Base-by-base conservation (phyloP, 2,888 invertebrate genomes). In the Sialis lutaria region DNA sequence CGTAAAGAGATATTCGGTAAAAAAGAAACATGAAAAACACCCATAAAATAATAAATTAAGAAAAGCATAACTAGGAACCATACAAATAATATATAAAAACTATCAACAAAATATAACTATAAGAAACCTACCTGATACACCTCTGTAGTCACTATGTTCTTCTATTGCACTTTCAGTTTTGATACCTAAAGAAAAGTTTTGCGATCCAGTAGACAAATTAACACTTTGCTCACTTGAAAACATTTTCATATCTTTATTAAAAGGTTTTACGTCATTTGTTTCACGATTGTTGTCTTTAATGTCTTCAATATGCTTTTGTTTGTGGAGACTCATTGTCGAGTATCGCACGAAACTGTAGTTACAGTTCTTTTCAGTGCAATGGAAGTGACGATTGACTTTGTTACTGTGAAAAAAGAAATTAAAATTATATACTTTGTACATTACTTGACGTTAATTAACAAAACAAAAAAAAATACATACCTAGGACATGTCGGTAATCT, bases 271-370 rank as follows among this genome's bases (percentile, higher is more conserved):
- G 12, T 37, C 37, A 37, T 37, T 37, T 8, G 7, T 8, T 10
- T 7, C 12, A 10, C 12, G 37, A 37, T 37, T 37, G 6, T 6
- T 6, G n/a, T 37, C 10, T 37, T 54, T 54, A 5, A 53, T 53
- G 40, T 64, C 63, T 37, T 65, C 64, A 40, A 61, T 58, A 57
- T 82, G 82, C 55, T 79, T 77, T 55, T 77, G 76, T 55, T 81
- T 79, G 60, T 85, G 84, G 49, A 77, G 67, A 7, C 73, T 69
- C 80, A 85, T 82, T 2, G 77, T 75, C n/a, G 79, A 77, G 60
- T 82, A 81, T 43, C 80, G 70, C 6, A 82, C 77, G 59, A 84
- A 83, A 1, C 79, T 77, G 57, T 78, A 82, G 52, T 78, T 77
- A 60, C 84, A 85, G 50, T 72, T 73, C 1, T 76, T 71, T 46